phyloP scores from a whole-genome alignment of 2,113 vertebrate species.

The Penelope pileata region DNA sequence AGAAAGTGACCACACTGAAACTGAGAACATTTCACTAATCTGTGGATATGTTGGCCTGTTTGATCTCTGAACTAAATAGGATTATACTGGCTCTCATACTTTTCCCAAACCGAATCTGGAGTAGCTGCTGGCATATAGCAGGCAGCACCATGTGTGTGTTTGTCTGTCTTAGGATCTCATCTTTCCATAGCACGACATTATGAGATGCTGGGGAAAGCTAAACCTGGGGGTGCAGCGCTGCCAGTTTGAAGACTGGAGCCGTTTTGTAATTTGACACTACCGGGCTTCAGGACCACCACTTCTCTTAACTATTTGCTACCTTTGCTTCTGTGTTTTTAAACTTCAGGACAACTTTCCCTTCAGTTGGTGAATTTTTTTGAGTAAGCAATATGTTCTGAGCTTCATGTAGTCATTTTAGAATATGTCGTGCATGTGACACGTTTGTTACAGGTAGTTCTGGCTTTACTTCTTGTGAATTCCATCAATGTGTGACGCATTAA shows the following conservation, averaged over 20 bases:
- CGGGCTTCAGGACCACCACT: background rate
- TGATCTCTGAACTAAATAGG: constrained; percentile 47
- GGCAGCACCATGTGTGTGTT: background rate
- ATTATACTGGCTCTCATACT: constrained; percentile 52
- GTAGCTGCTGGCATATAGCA: background rate
- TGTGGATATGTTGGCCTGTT: constrained; percentile 38
- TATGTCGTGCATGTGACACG: background rate
- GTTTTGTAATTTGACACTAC: background rate
- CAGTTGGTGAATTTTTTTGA: background rate
- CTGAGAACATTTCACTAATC: constrained; percentile 3
- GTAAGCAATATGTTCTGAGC: background rate
- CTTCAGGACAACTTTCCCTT: background rate
- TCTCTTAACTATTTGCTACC: background rate
- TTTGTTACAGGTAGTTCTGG: background rate
- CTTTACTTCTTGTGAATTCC: background rate
- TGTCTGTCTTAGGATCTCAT: background rate
- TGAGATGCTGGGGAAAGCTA: background rate
- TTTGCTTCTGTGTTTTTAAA: background rate
- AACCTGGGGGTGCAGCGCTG: background rate
- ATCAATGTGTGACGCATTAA: background rate
- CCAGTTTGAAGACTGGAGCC: background rate
- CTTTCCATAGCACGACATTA: background rate
- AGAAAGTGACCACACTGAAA: background rate
- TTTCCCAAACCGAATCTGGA: background rate
- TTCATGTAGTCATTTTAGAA: constrained; percentile 2